Evolutionary conservation across 2,797 vertebrate genomes (phyloP), one percentile per base, ranked within the genome.

Genomic region (Acridotheres tristis): DNA sequence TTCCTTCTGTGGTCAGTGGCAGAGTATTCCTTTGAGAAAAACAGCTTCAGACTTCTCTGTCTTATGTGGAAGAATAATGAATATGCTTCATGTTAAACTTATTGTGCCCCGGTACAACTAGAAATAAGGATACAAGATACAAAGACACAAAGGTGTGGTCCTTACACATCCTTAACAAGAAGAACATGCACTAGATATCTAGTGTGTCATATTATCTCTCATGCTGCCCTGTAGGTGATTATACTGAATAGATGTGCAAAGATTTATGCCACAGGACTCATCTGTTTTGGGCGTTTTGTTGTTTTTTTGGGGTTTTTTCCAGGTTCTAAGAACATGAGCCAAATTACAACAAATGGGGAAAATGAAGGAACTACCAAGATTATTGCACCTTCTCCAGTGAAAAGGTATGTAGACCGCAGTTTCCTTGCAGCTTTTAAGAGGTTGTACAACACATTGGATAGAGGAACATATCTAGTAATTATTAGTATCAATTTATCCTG

Each of bases 301-400:
- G 47, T 16, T 19, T 40, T 42, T 63, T 38, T 38, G 38, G 40
- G 40, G 15, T 40, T 40, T 67, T 48, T 43, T 54, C 34, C 59
- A 98, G 98, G 96, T 68, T 95, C 97, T 85, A 98, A 96, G 89
- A 98, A 94, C 91, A 90, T 96, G 85, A 98, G 86, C 61, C 97
- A 95, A 79, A 67, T 97, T 76, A 95, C 97, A 84, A 81, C 93
- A 75, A 97, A 96, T 89, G 97, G 93, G 42, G 97, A 97, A 94
- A 98, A 97, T 80, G 98, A 98, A 98, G 97, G 96, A 95, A 97
- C 97, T 61, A 97, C 97, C 59, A 98, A 98, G 97, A 97, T 98
- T 79, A 97, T 98, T 53, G 97, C 98, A 72, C 98, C 98, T 67
- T 98, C 98, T 19, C 98, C 98, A 42, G 90, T 98, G 57, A 99